Base-by-base conservation (phyloP, 2,888 invertebrate species). In the Argyresthia goedartella region DNA sequence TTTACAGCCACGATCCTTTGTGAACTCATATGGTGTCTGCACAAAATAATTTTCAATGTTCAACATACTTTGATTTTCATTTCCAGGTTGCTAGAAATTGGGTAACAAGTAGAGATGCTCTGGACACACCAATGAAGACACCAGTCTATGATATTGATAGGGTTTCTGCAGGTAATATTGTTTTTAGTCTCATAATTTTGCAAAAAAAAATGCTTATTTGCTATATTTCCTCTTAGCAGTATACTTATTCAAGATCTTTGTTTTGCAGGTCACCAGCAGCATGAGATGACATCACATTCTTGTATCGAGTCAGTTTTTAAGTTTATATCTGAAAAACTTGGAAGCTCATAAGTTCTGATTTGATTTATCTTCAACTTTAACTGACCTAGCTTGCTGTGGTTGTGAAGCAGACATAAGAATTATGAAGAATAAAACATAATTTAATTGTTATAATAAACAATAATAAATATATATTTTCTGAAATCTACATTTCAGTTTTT, bases 281-380 rank as follows among this genome's bases (percentile, higher is more conserved):
- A 93, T 70, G 92, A 92, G 66, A 90, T 91, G 91, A 25, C 92
- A 13, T 92, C 92, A 3, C 88, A 87, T 66, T 73, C 88, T 35
- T 89, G 91, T 59, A 90, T 91, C 59, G 81, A 89, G 15, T 91
- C 91, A 0, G 88, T 92, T 16, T 92, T 92, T 63, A 85, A 88
- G 59, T 93, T 85, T 62, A 74, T 93, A 51, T 88, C 89, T 43
- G 69, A 76, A 47, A 76, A 73, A 56, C 56, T 81, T 25, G 25
- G 25, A 25, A 42, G 13, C 7, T 47, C 11, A 8, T 13, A 33
- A 47, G n/a, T 47, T 13, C 16, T 1, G 7, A 11, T 47, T 47
- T 47, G 13, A 34, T 34, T 10, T 25, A 25, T 45, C 25, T 4
- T 25, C 2, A 25, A 25, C 25, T 4, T 25, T 25, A 25, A 6